A percentile compares a stretch with the other conserved stretches of the same genome.
Evolutionary conservation across 37 sponge, comb jelly and placozoan genomes (phyloP).

Genomic region (Oopsacas minuta): DNA sequence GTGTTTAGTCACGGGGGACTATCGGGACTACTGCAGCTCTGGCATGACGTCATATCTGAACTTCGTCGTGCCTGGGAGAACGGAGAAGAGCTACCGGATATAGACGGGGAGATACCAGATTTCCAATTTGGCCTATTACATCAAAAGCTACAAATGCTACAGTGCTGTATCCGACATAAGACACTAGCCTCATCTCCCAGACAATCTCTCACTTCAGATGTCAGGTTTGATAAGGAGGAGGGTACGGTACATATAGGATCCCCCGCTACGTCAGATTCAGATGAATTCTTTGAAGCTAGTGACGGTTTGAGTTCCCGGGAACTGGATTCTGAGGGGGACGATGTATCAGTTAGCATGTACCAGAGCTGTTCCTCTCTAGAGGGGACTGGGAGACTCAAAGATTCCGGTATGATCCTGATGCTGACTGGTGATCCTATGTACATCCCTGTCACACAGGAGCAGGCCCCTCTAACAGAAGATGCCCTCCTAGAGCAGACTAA

Average conservation of each 20-base stretch:
- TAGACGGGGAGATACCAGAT: slow-evolving; percentile 43
- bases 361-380: background rate
- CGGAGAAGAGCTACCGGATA: slow-evolving; percentile 35
- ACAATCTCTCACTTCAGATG: background rate
- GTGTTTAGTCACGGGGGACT: slow-evolving; percentile 31
- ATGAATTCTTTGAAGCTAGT: slow-evolving; percentile 10
- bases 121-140: slow-evolving; percentile 55
- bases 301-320: background rate
- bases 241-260: background rate
- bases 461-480: slow-evolving; percentile 83
- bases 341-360: background rate
- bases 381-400: background rate
- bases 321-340: background rate
- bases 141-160: slow-evolving; percentile 92
- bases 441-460: slow-evolving; percentile 81
- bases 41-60: slow-evolving; percentile 66
- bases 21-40: slow-evolving; percentile 47
- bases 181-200: background rate
- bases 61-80: slow-evolving; percentile 74
- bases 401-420: slow-evolving; percentile 43
- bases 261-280: background rate
- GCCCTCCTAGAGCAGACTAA: slow-evolving; percentile 69
- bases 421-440: slow-evolving; percentile 49
- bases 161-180: slow-evolving; percentile 70
- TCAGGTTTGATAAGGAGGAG: background rate